Conservation (phyloP, 2,797 vertebrate genomes). For the Eulemur mongoz region DNA sequence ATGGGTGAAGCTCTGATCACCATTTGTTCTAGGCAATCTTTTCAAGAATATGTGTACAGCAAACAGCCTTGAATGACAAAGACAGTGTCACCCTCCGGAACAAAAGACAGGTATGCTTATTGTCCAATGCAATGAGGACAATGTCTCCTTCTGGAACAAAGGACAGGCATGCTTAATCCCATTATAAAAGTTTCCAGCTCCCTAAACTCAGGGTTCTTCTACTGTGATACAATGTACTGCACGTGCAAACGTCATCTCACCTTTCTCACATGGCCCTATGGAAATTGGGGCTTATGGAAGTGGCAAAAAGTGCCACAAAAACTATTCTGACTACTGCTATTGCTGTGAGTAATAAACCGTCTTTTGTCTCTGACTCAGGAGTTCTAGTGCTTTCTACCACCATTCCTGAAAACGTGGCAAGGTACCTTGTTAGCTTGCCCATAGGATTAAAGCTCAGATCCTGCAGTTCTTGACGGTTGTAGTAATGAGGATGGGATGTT, state of each 20-base stretch:
- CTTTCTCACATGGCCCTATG: neutral
- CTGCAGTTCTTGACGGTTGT: neutral
- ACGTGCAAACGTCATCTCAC: neutral
- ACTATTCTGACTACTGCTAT: too few relatives aligned
- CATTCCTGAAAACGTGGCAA: too few relatives aligned
- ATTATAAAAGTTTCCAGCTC: neutral
- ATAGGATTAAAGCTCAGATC: neutral
- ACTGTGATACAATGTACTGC: neutral
- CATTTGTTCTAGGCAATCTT: neutral
- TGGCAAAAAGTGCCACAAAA: neutral
- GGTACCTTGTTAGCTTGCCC: neutral
- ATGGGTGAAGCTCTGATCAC: neutral
- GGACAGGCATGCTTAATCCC: too few relatives aligned
- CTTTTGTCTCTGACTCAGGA: neutral
- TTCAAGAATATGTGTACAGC: neutral
- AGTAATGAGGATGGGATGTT: neutral
- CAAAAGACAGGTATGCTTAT: neutral
- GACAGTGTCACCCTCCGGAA: neutral
- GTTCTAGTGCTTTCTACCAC: too few relatives aligned
- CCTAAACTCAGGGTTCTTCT: neutral
- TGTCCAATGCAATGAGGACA: neutral
- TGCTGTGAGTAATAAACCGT: neutral
- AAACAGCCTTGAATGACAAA: neutral
- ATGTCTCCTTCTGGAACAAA: neutral
- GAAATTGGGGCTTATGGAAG: neutral